Evolutionary conservation across 2,113 vertebrate genomes (phyloP), one percentile per base, ranked within the genome.

Genomic region (Gymnorhina tibicen): DNA sequence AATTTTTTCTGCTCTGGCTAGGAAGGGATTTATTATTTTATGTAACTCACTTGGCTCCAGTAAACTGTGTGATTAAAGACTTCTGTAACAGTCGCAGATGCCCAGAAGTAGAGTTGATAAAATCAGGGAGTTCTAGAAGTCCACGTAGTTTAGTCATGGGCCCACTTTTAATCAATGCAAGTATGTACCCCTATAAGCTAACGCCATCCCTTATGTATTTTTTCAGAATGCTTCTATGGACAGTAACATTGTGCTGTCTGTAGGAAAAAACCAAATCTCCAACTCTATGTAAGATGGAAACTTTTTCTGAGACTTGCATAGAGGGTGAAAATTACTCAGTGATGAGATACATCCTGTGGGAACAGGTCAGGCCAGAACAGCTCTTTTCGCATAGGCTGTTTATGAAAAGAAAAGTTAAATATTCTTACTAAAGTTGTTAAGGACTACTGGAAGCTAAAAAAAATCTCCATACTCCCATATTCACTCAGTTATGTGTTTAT

Each of bases 21-120:
- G 80, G 59, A 82, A 82, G 59, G n/a, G 55, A 87, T 96, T 95
- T 95, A 81, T 77, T 81, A 82, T 92, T 93, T 87, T 86, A 50
- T 89, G 7, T 68, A 76, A 69, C 42, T 85, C 15, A 46, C n/a
- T 92, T 81, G 66, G 46, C 35, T 91, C 13, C 26, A n/a, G 67
- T 68, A 68, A 76, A 69, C 37, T 69, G 79, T 75, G 85, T 78
- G 69, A 75, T 88, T 93, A 69, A 90, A 92, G 41, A 20, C 10
- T 96, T 91, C 17, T 74, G 17, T 35, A 83, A 46, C 17, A 73
- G 41, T 52, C 55, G 55, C 74, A 91, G 67, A 49, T 86, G 82
- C 42, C 67, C 50, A 87, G 59, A 76, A 84, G 24, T 15, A 69
- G 30, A 60, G 47, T 9, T 68, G 44, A 74, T 83, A 82, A 82